Conservation (phyloP, 2,888 invertebrate genomes). For the Zaprionus obscuricornis region DNA sequence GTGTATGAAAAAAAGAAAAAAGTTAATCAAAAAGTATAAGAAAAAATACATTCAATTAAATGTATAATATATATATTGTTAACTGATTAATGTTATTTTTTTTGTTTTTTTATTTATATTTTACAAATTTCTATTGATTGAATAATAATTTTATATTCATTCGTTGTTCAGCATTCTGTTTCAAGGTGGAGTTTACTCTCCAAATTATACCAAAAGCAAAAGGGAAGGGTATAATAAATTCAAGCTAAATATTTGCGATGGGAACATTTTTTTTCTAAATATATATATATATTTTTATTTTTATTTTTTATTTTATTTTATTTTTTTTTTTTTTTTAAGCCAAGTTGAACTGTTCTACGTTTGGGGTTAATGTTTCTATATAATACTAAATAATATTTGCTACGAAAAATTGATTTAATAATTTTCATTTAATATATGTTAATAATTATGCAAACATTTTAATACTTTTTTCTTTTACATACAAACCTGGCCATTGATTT, state of each 20-base stretch:
- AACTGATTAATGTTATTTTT: slow-evolving; percentile 72
- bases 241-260: slow-evolving; percentile 72
- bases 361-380: slow-evolving; percentile 24
- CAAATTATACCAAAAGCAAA: slow-evolving; percentile 63
- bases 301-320: neutral
- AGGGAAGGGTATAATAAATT: slow-evolving; percentile 44
- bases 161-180: slow-evolving; percentile 65
- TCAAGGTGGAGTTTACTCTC: slow-evolving; percentile 84
- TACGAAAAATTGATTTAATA: neutral
- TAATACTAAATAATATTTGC: slow-evolving; percentile 18
- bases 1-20: slow-evolving; percentile 61
- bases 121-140: slow-evolving; percentile 51
- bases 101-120: slow-evolving; percentile 48
- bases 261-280: slow-evolving; percentile 33
- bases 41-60: slow-evolving; percentile 66
- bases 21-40: slow-evolving; percentile 71
- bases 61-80: slow-evolving; percentile 58
- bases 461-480: slow-evolving; percentile 30
- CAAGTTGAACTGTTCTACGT: slow-evolving; percentile 12
- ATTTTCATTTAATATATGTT: neutral
- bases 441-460: slow-evolving; percentile 4
- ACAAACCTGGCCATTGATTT: slow-evolving; percentile 64
- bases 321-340: slow-evolving; percentile 6
- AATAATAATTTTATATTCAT: slow-evolving; percentile 59
- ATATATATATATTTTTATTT: too few relatives aligned